These are phyloP conservation scores for Hydractinia echinata DNA, from an alignment of 30 jellyfish, hydroid and myxozoan genomes.

Conservation along the genomic window DNA sequence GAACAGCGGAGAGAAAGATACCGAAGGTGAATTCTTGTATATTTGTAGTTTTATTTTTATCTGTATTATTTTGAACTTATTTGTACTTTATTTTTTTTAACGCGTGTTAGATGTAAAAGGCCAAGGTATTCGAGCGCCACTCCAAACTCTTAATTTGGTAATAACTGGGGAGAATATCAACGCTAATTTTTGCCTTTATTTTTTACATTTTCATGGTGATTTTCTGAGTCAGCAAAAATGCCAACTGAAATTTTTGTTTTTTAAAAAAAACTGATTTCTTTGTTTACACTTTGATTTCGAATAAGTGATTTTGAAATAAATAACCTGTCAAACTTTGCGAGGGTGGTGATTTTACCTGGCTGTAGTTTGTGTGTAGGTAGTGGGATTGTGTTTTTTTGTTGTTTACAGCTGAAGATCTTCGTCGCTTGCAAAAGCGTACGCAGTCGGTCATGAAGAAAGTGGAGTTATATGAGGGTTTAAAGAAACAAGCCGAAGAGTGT, in stretches of 20 bases:
- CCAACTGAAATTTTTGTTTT: too few relatives aligned
- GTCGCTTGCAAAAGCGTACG: slow-evolving; percentile 60
- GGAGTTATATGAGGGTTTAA: slow-evolving; percentile 71
- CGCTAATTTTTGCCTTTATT: too few relatives aligned
- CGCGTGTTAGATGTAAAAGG: too few relatives aligned
- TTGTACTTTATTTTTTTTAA: too few relatives aligned
- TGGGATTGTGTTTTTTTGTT: neutral
- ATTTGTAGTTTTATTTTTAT: neutral
- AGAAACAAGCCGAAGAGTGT: slow-evolving; percentile 70
- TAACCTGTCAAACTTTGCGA: neutral
- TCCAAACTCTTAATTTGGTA: too few relatives aligned
- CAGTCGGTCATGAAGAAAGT: slow-evolving; percentile 85
- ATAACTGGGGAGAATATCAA: too few relatives aligned
- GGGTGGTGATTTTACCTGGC: neutral
- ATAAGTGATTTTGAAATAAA: neutral
- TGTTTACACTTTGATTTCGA: too few relatives aligned
- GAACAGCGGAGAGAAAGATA: slow-evolving; percentile 35
- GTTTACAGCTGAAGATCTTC: slow-evolving; percentile 50
- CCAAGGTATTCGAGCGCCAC: too few relatives aligned
- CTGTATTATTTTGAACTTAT: too few relatives aligned
- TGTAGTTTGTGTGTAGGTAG: neutral
- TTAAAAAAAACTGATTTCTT: too few relatives aligned
- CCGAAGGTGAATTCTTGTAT: slow-evolving; percentile 2
- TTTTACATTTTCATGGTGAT: too few relatives aligned
- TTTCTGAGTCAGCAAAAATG: too few relatives aligned